Base-by-base conservation (phyloP, 2,888 invertebrate species). In the Salticus scenicus region DNA sequence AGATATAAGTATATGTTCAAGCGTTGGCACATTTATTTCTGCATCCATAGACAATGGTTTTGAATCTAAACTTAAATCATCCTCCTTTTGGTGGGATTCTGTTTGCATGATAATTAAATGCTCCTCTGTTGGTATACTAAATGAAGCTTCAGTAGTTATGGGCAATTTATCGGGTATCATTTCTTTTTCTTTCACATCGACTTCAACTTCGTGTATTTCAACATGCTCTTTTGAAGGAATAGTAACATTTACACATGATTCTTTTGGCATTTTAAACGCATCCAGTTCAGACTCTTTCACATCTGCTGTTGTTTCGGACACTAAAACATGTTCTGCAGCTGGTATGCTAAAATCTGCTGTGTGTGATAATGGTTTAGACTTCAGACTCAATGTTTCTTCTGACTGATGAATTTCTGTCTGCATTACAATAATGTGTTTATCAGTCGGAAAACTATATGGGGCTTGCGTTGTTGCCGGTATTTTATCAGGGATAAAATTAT, bases 401-500 rank as follows among this genome's bases (percentile, higher is more conserved):
- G 87, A 87, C 8, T 78, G 37, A 17, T 72, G 28, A 7, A 73
- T 41, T 20, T 84, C 76, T 30, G 67, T 63, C 27, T 88, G 75
- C 0, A 86, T 85, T 0, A 89, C 73, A n/a, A 89, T 69, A 33
- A 88, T 51, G 66, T 88, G 87, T 47, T 89, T 87, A 47, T 88
- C 88, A 12, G 67, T 79, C 12, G 83, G 87, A 1, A 89, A 24
- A 1, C 82, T 73, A 57, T 82, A 78, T 12, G 57, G 37, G 5
- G 83, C 86, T 20, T 12, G 83, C 12, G 78, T 71, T 42, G 57
- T 47, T 17, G 28, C 24, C 1, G 87, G 87, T 28, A 64, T 33
- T 31, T 87, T 80, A 20, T 7, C 74, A 24, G 78, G 77, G 20
- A 37, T 63, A 24, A 85, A 79, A 37, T 64, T 67, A 2, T 76